These are phyloP conservation scores for Siniperca knerii DNA, from an alignment of 2,113 vertebrate genomes.

Conservation along the genomic window DNA sequence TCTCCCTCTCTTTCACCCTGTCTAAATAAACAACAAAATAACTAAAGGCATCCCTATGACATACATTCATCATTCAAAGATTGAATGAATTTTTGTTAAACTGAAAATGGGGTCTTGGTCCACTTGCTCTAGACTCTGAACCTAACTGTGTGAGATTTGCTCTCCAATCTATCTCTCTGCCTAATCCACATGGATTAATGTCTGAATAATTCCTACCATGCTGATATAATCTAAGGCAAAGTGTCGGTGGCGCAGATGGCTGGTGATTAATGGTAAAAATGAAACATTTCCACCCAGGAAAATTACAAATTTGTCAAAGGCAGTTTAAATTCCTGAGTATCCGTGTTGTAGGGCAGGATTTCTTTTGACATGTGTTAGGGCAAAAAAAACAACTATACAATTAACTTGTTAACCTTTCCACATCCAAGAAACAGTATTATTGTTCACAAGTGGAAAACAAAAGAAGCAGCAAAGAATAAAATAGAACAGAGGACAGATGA, in stretches of 20 bases:
- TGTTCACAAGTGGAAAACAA: neutral
- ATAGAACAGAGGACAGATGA: neutral
- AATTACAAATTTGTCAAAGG: neutral
- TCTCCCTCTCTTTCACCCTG: neutral
- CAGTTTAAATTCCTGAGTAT: neutral
- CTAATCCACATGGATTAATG: slow-evolving; percentile 81
- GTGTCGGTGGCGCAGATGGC: slow-evolving; percentile 77
- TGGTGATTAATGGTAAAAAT: slow-evolving; percentile 57
- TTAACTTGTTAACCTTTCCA: neutral
- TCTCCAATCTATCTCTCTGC: slow-evolving; percentile 53
- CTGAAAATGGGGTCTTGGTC: slow-evolving; percentile 11
- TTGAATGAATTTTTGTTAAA: neutral
- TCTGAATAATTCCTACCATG: slow-evolving; percentile 70
- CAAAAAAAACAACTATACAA: neutral
- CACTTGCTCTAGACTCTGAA: slow-evolving; percentile 23
- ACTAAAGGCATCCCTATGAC: neutral
- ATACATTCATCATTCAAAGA: neutral
- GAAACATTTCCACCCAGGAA: slow-evolving; percentile 21
- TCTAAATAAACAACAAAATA: neutral
- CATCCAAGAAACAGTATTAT: neutral
- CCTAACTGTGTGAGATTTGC: slow-evolving; percentile 54
- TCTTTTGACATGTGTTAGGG: neutral
- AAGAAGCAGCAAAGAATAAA: neutral
- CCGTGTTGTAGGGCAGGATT: neutral
- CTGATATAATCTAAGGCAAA: slow-evolving; percentile 70